Evolutionary conservation across 2,113 vertebrate species (phyloP), one percentile per base, ranked within the genome.

Genomic region (Cromileptes altivelis): DNA sequence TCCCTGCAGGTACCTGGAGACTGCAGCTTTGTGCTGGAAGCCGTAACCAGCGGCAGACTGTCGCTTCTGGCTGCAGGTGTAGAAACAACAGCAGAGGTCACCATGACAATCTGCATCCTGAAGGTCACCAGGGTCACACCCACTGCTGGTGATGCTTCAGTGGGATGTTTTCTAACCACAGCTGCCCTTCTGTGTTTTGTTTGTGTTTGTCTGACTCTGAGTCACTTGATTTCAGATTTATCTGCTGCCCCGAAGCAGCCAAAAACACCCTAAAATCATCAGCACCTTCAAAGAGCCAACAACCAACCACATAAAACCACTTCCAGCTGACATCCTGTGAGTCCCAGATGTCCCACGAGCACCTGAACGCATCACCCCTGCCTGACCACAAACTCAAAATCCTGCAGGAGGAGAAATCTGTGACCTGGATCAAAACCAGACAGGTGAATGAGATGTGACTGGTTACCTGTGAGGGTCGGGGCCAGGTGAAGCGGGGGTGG

Each of bases 381-480:
- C 21, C 49, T 40, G 45, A 45, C 50, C 2, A 40, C 61, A 64
- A 17, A 47, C n/a, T 17, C 13, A 13, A 40, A 58, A 58, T 42
- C 37, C 37, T 70, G 2, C 49, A 21, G 18, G 2, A 42, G 47
- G 7, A 13, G 10, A 53, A 70, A 56, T 14, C 13, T 11, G 11
- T 33, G 27, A 55, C 14, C 13, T 13, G 42, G 9, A 45, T 45
- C 42, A 45, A 45, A 45, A 45, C 21, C 21, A 23, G 23, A 23
- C 47, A 1, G 47, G 10, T 15, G 47, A 13, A 49, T 13, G 15
- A 50, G 23, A 6, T 25, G 19, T 58, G 55, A 52, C 37, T 17
- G 70, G 73, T 95, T 95, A 96, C 96, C 96, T 97, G 89, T 93
- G 88, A 83, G 92, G 92, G 86, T 92, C 92, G 75, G 90, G 80